These are phyloP conservation scores for Dasyornis broadbenti DNA, from an alignment of 2,113 vertebrate species.

Conservation along the genomic window DNA sequence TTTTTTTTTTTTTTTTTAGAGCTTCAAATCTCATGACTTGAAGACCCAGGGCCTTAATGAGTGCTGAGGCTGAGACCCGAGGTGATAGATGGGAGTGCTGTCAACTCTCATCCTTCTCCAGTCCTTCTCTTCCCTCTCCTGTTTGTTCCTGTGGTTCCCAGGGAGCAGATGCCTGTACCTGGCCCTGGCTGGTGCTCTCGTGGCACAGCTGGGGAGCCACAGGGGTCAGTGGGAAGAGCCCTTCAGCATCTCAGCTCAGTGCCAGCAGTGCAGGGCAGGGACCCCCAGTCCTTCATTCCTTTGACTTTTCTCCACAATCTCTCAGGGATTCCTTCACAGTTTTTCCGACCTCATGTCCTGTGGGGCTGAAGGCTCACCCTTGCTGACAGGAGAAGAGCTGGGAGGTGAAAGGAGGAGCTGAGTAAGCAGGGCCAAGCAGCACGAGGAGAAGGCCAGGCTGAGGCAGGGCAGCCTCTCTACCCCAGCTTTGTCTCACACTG, in stretches of 20 bases:
- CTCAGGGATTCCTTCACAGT: neutral
- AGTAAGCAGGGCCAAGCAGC: neutral
- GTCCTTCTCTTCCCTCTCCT: neutral
- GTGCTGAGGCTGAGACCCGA: neutral
- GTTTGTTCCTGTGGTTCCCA: neutral
- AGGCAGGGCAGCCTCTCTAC: neutral
- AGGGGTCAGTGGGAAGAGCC: neutral
- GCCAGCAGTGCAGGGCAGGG: neutral
- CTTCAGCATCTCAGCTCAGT: neutral
- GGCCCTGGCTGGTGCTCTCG: neutral
- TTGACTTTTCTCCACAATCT: rapidly evolving
- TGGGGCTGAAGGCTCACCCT: neutral
- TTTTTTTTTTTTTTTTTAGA: neutral
- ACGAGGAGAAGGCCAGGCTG: rapidly evolving
- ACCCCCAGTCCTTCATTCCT: too few species aligned
- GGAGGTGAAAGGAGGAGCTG: too few species aligned
- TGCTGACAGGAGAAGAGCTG: neutral
- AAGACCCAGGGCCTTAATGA: neutral
- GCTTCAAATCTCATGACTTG: neutral
- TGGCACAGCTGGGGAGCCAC: neutral
- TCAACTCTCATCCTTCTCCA: neutral
- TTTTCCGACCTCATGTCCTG: neutral
- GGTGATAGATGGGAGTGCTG: neutral
- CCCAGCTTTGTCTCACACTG: rapidly evolving
- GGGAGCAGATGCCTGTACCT: rapidly evolving